Base-by-base conservation (phyloP, 2,113 vertebrate species). In the Myrmecophaga tridactyla region DNA sequence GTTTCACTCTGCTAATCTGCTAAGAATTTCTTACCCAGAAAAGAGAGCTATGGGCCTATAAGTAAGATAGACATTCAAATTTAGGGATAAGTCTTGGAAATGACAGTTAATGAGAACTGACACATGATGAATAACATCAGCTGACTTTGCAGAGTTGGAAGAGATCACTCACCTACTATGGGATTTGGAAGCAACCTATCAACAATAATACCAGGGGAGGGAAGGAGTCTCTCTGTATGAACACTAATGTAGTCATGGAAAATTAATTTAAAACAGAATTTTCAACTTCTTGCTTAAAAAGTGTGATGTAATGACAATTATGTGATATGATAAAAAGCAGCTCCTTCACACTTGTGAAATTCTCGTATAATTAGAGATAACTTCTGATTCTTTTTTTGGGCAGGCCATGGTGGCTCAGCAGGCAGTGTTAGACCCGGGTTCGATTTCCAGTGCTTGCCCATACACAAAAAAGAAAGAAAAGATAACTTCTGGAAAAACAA, bases 251-350 rank as follows among this genome's bases (percentile, higher is more conserved):
- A 90, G 48, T 86, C 6, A n/a, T 17, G 6, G 73, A 31, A 53
- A 87, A 93, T 85, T 81, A 69, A 82, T 56, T 93, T 46, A 18
- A 65, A 80, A 89, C 80, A 34, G 9, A 15, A 77, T 85, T 75
- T 83, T 91, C 73, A 60, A 70, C 36, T 87, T 84, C n/a, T 77
- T 91, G 27, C 65, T 93, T 63, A 43, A 95, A 84, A 89, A 36
- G 34, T 88, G 0, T 60, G 67, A 46, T 39, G 75, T 6, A 67
- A 62, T 11, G 72, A 51, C 11, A 93, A 60, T 92, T 41, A 84
- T 25, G 6, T 60, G 39, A 67, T 82, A 36, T 73, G 8, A 75
- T 75, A 21, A 70, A 76, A 69, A 43, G 7, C 11, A 70, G 62
- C 4, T 34, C 18, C 12, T 75, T 84, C 41, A 80, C 75, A 56